A percentile compares a stretch with the other conserved stretches of the same genome.
These are phyloP conservation scores for Macropis europaea DNA, from an alignment of 2,888 invertebrate species.

Conservation along the genomic window DNA sequence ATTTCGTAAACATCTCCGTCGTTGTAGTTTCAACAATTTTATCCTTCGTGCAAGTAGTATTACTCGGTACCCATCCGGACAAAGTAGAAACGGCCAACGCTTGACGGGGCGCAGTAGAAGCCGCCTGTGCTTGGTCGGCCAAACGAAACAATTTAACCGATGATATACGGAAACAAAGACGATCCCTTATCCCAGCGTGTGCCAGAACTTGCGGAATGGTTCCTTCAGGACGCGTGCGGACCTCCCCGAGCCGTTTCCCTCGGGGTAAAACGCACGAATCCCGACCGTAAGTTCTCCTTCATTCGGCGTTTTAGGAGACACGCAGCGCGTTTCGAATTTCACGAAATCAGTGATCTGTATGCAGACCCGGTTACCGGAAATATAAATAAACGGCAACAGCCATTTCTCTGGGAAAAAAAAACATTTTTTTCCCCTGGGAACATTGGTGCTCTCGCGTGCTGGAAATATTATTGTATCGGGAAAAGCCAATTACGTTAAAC, in stretches of 20 bases:
- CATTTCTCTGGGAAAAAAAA: neutral
- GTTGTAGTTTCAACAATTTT: too few species aligned
- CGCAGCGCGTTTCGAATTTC: constrained; percentile 15
- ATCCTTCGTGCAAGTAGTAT: neutral
- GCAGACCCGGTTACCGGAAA: neutral
- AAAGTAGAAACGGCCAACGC: neutral
- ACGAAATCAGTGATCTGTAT: constrained; percentile 7
- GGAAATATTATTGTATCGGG: neutral
- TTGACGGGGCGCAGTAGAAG: neutral
- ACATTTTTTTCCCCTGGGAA: neutral
- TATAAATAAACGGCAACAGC: constrained; percentile 31
- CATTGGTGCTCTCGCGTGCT: neutral
- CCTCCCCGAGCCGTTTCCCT: neutral
- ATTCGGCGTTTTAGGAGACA: neutral
- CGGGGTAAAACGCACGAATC: constrained; percentile 1
- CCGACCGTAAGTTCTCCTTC: neutral
- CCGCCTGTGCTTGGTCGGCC: neutral
- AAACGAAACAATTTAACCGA: neutral
- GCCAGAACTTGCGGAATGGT: constrained; percentile 1
- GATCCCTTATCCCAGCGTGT: constrained; percentile 17
- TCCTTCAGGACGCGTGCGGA: constrained; percentile 5
- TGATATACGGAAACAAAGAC: constrained; percentile 12
- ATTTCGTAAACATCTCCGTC: too few species aligned
- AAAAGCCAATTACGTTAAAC: neutral
- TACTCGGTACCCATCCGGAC: neutral